Evolutionary conservation across 2,888 invertebrate genomes (phyloP), one percentile per base, ranked within the genome.

Genomic region (Endotricha flammealis): DNA sequence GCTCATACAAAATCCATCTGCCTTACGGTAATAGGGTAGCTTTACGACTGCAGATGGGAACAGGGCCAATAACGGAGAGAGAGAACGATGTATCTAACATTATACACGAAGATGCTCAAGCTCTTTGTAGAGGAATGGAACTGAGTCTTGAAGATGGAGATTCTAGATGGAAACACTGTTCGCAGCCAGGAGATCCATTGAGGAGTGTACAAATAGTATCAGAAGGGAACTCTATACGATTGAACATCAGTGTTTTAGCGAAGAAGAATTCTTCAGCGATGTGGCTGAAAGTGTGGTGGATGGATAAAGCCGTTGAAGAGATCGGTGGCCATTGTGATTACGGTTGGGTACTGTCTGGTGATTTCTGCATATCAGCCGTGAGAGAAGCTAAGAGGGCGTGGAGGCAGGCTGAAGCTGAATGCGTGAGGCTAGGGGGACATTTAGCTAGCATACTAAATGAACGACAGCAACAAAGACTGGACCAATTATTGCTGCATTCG

Each of bases 1-100:
- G 93, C 68, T 91, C 91, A 12, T 92, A 92, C 67, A 86, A 87
- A 50, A 90, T 93, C 34, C 91, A 91, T 58, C 68, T 93, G 51
- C 92, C 93, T 1, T 92, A 91, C 57, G 93, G 93, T 2, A 91
- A 92, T 67, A 79, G 90, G 41, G 89, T 92, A 6, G 89, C 90
- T n/a, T 53, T 91, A 39, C 83, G 87, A n/a, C 70, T 91, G 9
- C 87, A 89, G 67, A 88, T 89, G 83, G 90, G 89, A 40, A 76
- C 83, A 9, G 85, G 78, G 29, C 67, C 78, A 39, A 72, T 73
- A 57, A 45, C 59, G 23, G 50, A 58, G 14, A 75, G 67, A 44
- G 71, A 73, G 27, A 70, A 76, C 8, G 79, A 77, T 12, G 43
- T 66, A 13, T 70, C 75, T 1, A 79, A 75, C 44, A 71, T 77